Conservation (phyloP, 2,797 vertebrate genomes). For the Acestrorhynchus altus region DNA sequence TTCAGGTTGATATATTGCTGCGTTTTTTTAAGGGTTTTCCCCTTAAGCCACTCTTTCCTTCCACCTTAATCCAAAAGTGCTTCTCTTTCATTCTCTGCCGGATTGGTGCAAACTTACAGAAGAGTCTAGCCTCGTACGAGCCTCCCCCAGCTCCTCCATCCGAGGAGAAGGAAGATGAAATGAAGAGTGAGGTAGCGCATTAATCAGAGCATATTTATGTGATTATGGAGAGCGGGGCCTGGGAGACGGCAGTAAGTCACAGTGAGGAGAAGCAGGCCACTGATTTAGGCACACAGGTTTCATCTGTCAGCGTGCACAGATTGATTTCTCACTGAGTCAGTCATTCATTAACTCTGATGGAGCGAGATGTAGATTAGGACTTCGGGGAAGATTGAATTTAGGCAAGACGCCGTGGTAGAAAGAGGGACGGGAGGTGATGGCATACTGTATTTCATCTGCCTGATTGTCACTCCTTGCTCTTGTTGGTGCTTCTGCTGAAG, state of each 20-base stretch:
- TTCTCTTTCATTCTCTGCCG: neutral
- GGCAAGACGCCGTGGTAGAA: slow-evolving; percentile 16
- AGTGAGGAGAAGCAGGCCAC: slow-evolving; percentile 16
- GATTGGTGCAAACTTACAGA: slow-evolving; percentile 4
- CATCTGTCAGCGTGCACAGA: slow-evolving; percentile 36
- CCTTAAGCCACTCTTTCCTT: neutral
- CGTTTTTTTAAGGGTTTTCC: neutral
- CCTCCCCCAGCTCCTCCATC: slow-evolving; percentile 15
- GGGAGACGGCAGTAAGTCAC: slow-evolving; percentile 39
- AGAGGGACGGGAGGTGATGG: slow-evolving; percentile 6
- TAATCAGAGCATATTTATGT: slow-evolving; percentile 50
- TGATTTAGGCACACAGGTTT: slow-evolving; percentile 39
- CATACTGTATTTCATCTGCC: neutral
- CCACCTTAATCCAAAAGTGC: neutral
- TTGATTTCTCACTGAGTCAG: slow-evolving; percentile 47
- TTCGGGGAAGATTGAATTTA: slow-evolving; percentile 26
- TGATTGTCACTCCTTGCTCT: neutral
- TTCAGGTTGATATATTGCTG: neutral
- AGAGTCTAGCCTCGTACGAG: slow-evolving; percentile 32
- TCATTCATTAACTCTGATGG: slow-evolving; percentile 41
- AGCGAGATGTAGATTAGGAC: slow-evolving; percentile 30
- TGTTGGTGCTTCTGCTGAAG: neutral
- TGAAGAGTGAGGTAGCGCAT: slow-evolving; percentile 38
- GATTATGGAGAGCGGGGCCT: slow-evolving; percentile 38
- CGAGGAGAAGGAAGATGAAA: slow-evolving; percentile 34